Evolutionary conservation across 2,888 invertebrate species (phyloP), one percentile per base, ranked within the genome.

Genomic region (Molorchus minor): DNA sequence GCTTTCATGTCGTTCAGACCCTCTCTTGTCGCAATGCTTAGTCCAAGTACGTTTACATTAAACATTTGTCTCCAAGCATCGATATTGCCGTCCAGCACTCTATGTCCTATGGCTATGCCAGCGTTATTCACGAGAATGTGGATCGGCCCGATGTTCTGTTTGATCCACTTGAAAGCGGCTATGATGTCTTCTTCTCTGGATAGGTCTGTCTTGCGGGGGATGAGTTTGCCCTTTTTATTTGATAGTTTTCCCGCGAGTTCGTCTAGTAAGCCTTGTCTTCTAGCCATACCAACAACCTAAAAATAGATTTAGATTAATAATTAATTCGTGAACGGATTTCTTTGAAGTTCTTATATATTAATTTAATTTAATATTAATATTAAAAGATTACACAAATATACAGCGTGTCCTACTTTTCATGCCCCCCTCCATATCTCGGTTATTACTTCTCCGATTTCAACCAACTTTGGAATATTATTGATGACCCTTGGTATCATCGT

Each of bases 81-180:
- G 2, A 55, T 54, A 10, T 58, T 21, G 3, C 62, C 64, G 69
- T 75, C 71, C n/a, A 53, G 46, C 21, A 75, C 56, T 13, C 44
- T 53, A 7, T 60, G 65, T 1, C 45, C 4, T 10, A 41, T 38
- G 0, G 38, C 1, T 7, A 70, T 1, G 5, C 78, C 80, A 7
- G 79, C 79, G 54, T 78, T 78, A 55, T 80, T 80, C 3, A 79
- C 67, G 17, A 79, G 65, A 33, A 79, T 69, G 41, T 77, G 72
- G 7, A 78, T 70, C 1, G 71, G 70, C 2, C 76, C 77, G 0
- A 79, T 61, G 35, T 72, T 75, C 7, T 71, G 60, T 38, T 70
- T 72, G 12, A 77, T 70, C 70, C 73, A 73, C 16, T 72, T 54
- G 47, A 80, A 79, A 2, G 70, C 68, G 0, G 71, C 63, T 7